These are phyloP conservation scores for Uria aalge DNA, from an alignment of 2,113 vertebrate species.

Conservation along the genomic window DNA sequence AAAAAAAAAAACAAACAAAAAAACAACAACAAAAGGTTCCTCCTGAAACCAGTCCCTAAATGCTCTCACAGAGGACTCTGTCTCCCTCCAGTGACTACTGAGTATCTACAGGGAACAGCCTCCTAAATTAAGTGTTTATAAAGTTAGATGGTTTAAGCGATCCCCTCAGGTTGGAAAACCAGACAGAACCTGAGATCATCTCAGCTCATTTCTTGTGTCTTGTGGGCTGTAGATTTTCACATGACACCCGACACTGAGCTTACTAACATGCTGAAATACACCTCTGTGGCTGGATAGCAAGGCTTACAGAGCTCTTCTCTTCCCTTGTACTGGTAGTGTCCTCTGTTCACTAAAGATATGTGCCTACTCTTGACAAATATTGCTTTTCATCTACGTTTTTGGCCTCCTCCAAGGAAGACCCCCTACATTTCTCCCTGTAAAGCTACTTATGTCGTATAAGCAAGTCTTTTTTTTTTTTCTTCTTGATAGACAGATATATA, in stretches of 20 bases:
- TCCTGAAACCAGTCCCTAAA: neutral
- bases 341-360: neutral
- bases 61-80: neutral
- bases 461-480: neutral
- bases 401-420: neutral
- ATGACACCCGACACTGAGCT: neutral
- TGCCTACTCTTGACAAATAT: neutral
- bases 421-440: neutral
- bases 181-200: fast-evolving
- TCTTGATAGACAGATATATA: neutral
- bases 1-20: too few relatives aligned
- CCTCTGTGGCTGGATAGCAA: neutral
- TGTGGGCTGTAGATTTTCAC: neutral
- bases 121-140: neutral
- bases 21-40: neutral
- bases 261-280: neutral
- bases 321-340: neutral
- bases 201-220: neutral
- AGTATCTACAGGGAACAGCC: neutral
- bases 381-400: neutral
- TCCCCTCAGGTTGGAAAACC: neutral
- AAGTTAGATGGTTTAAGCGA: neutral
- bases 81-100: slow-evolving; percentile 18
- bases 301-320: neutral
- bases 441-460: neutral